These are phyloP conservation scores for Arbacia lixula DNA, from an alignment of 53 echinoderm and acorn worm genomes.

Conservation along the genomic window DNA sequence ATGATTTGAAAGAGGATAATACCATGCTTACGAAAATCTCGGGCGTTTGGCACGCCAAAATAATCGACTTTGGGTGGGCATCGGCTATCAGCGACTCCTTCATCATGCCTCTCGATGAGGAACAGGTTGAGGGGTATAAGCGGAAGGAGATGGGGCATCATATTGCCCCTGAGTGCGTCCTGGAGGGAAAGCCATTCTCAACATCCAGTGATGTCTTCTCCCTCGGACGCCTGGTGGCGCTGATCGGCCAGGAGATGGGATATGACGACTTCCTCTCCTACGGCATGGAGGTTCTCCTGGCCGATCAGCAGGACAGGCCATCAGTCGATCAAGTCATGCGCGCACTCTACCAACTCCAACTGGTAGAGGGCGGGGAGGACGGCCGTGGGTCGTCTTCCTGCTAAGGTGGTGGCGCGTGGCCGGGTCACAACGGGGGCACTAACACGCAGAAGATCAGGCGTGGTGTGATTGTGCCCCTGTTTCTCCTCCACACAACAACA, in stretches of 20 bases:
- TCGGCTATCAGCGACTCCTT: neutral
- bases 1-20: constrained; percentile 41
- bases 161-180: constrained; percentile 36
- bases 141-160: neutral
- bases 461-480: no score
- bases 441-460: no score
- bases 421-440: no score
- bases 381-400: constrained; percentile 7
- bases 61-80: constrained; percentile 29
- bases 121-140: neutral
- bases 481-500: no score
- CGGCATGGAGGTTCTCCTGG: neutral
- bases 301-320: constrained; percentile 16
- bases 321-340: neutral
- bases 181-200: constrained; percentile 13
- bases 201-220: constrained; percentile 34
- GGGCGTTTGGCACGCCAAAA: constrained; percentile 17
- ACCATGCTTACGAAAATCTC: neutral
- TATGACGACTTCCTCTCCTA: neutral
- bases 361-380: constrained; percentile 1
- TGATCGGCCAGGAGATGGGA: constrained; percentile 7
- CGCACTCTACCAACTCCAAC: neutral
- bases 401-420: no score
- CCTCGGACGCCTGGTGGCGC: constrained; percentile 9
- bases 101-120: neutral